Conservation (phyloP, 1,140 invertebrate species). For the Maconellicoccus hirsutus region DNA sequence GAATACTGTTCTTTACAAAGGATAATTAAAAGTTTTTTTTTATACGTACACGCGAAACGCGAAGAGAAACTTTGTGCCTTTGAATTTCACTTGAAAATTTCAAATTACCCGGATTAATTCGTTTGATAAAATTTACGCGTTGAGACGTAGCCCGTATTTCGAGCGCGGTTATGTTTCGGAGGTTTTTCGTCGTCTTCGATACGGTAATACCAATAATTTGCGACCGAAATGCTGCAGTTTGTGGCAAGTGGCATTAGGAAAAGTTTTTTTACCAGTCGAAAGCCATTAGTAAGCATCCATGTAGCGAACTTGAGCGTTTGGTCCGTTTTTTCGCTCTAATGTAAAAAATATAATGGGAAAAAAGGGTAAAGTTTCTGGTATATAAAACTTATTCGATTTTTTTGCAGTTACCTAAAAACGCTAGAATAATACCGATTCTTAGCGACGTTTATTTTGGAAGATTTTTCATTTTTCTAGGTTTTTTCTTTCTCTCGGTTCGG, state of each 20-base stretch:
- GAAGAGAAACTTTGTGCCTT: too few relatives aligned
- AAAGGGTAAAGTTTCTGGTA: neutral
- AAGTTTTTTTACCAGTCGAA: neutral
- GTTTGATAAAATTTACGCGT: too few relatives aligned
- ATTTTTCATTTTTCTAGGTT: neutral
- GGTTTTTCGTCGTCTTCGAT: neutral
- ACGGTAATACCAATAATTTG: neutral
- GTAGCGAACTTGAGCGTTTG: neutral
- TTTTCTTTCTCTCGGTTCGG: too few relatives aligned
- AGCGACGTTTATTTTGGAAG: neutral
- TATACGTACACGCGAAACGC: too few relatives aligned
- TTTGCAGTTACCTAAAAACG: neutral
- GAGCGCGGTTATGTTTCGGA: too few relatives aligned
- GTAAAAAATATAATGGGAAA: neutral
- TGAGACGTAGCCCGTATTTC: too few relatives aligned
- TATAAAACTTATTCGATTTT: conserved; percentile 1
- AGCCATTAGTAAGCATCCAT: neutral
- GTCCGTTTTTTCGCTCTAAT: neutral
- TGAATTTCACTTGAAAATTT: too few relatives aligned
- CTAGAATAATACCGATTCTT: neutral
- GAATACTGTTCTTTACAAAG: too few relatives aligned
- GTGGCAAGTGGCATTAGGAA: neutral
- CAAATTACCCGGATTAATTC: too few relatives aligned
- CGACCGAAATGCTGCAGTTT: neutral
- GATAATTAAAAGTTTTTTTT: too few relatives aligned